Conservation (phyloP, 1,140 invertebrate species). For the Halyomorpha halys region DNA sequence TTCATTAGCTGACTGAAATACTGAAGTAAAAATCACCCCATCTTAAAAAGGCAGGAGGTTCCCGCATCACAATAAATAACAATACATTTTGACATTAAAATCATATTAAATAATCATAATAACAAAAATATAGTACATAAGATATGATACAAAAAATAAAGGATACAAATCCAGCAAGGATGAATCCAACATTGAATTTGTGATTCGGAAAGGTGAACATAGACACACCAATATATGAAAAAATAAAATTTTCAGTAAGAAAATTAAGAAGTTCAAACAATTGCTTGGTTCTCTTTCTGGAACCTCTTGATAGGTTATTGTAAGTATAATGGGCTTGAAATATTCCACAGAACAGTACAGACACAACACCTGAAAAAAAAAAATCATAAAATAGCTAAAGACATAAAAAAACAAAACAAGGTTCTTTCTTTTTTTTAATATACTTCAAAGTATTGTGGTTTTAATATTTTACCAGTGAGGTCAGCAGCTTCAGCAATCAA, state of each 20-base stretch:
- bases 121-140: too few species aligned
- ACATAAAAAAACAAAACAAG: neutral
- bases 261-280: slow-evolving; percentile 94
- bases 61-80: too few species aligned
- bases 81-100: too few species aligned
- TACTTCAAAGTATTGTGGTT: neutral
- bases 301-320: slow-evolving; percentile 87
- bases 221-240: slow-evolving; percentile 96
- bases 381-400: neutral
- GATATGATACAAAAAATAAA: slow-evolving; percentile 44
- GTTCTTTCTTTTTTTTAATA: too few species aligned
- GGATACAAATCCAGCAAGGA: slow-evolving; percentile 86
- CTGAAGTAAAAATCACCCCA: too few species aligned
- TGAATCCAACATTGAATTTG: slow-evolving; percentile 85
- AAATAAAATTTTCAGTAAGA: slow-evolving; percentile 96
- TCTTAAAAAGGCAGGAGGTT: too few species aligned
- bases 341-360: slow-evolving; percentile 96
- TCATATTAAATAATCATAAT: too few species aligned
- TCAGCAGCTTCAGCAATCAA: slow-evolving; percentile 90
- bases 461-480: slow-evolving; percentile 63
- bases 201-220: slow-evolving; percentile 97
- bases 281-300: slow-evolving; percentile 83
- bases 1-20: too few species aligned
- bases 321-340: slow-evolving; percentile 99
- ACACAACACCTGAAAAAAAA: slow-evolving; percentile 66